phyloP scores from a whole-genome alignment of 1,140 invertebrate species.

The Drosophila watanabei region DNA sequence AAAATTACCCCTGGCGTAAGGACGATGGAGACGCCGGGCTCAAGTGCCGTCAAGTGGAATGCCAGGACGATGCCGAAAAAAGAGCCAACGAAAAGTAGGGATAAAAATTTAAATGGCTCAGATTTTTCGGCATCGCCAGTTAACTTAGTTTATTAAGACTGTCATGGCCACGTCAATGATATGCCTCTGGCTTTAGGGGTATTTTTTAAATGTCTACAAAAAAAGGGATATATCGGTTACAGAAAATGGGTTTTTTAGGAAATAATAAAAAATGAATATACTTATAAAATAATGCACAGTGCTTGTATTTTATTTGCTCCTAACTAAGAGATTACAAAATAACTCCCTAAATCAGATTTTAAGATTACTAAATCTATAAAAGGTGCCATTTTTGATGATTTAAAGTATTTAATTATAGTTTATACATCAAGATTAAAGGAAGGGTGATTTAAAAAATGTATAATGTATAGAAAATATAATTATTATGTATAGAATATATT shows the following conservation, averaged over 20 bases:
- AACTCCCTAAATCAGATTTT: not conserved
- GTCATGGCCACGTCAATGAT: slow-evolving; percentile 26
- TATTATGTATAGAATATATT: too few relatives aligned
- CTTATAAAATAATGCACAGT: not conserved
- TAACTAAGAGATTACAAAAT: not conserved
- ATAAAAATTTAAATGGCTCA: slow-evolving; percentile 45
- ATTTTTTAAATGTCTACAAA: not conserved
- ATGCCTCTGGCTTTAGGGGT: not conserved
- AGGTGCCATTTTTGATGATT: not conserved
- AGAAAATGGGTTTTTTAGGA: not conserved
- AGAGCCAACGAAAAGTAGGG: not conserved
- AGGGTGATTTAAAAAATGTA: too few relatives aligned
- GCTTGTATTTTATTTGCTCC: not conserved
- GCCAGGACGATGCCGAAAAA: slow-evolving; percentile 52
- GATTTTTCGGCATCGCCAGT: slow-evolving; percentile 60
- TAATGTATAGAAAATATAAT: too few relatives aligned
- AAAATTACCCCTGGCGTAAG: slow-evolving; percentile 52
- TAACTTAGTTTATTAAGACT: slow-evolving; percentile 62
- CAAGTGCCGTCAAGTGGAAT: slow-evolving; percentile 76
- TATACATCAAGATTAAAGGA: not conserved
- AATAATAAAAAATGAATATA: not conserved
- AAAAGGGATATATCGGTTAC: slow-evolving; percentile 4
- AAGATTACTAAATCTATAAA: not conserved
- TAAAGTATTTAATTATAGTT: not conserved
- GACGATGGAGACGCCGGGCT: slow-evolving; percentile 35